Conservation (phyloP, 2,888 invertebrate species). For the Papilio gigon region DNA sequence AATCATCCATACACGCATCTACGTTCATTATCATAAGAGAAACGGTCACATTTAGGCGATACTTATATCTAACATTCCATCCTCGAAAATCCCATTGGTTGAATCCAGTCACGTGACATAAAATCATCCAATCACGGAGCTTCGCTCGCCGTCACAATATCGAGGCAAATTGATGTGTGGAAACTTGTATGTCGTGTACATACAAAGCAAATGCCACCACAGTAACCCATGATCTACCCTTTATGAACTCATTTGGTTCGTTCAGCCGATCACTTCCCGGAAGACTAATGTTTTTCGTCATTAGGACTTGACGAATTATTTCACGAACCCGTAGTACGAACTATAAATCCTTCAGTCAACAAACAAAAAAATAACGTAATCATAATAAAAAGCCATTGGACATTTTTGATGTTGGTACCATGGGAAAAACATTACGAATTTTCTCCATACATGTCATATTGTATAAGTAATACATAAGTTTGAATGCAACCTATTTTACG, state of each 20-base stretch:
- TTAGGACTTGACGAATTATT: conserved; percentile 14
- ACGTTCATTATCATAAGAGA: conserved; percentile 33
- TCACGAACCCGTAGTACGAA: conserved; percentile 8
- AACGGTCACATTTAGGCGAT: conserved; percentile 27
- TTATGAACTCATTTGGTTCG: conserved; percentile 32
- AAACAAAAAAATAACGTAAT: not conserved
- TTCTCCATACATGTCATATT: no score
- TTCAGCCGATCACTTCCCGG: conserved; percentile 36
- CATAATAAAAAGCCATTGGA: not conserved
- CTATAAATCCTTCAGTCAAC: conserved; percentile 11
- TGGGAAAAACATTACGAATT: not conserved
- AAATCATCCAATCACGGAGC: conserved; percentile 10
- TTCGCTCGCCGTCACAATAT: not conserved
- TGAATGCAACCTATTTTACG: conserved; percentile 6
- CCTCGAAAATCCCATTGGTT: conserved; percentile 7
- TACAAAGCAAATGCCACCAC: conserved; percentile 44
- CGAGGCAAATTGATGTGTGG: conserved; percentile 4
- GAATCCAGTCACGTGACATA: conserved; percentile 3
- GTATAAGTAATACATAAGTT: not conserved
- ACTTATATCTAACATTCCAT: conserved; percentile 33
- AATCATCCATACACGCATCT: conserved; percentile 8
- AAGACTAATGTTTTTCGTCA: conserved; percentile 34
- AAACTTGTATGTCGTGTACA: not conserved
- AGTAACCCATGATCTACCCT: conserved; percentile 45
- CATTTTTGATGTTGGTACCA: not conserved